Conservation (phyloP, 2,888 invertebrate species). For the Incurvaria masculella region DNA sequence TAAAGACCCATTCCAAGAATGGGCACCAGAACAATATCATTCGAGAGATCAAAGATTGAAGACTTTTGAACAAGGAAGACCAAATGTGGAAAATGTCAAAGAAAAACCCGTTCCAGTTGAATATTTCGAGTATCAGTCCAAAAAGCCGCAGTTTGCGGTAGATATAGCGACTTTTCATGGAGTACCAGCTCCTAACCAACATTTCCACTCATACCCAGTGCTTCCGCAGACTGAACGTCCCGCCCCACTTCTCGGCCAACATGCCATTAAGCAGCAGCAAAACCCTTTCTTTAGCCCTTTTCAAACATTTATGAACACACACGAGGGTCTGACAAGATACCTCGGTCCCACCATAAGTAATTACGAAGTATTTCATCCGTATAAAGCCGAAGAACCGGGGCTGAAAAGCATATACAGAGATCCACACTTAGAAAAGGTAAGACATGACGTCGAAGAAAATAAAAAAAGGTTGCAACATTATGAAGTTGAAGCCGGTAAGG, state of each 20-base stretch:
- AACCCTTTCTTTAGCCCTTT: constrained; percentile 26
- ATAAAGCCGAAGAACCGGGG: constrained; percentile 37
- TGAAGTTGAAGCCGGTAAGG: constrained; percentile 34
- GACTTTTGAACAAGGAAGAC: not conserved
- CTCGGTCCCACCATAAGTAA: constrained; percentile 28
- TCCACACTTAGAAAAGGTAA: constrained; percentile 34
- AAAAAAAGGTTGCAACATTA: constrained; percentile 33
- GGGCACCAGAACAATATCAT: too few species aligned
- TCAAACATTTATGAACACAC: constrained; percentile 28
- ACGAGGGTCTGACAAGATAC: constrained; percentile 19
- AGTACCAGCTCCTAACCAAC: constrained; percentile 33
- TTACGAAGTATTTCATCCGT: constrained; percentile 46
- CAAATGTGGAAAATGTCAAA: too few species aligned
- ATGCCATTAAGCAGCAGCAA: constrained; percentile 28
- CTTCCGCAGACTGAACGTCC: constrained; percentile 28
- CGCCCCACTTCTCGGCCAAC: constrained; percentile 33
- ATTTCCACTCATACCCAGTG: constrained; percentile 35
- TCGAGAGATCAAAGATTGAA: not conserved
- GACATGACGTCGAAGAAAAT: constrained; percentile 30
- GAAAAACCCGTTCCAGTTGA: constrained; percentile 26
- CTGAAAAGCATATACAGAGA: constrained; percentile 37
- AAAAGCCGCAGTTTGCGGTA: constrained; percentile 41
- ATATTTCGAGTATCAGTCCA: constrained; percentile 40
- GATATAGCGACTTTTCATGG: constrained; percentile 41
- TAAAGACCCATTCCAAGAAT: too few species aligned